Conservation (phyloP, 2,888 invertebrate genomes). For the Charanyca ferruginea region DNA sequence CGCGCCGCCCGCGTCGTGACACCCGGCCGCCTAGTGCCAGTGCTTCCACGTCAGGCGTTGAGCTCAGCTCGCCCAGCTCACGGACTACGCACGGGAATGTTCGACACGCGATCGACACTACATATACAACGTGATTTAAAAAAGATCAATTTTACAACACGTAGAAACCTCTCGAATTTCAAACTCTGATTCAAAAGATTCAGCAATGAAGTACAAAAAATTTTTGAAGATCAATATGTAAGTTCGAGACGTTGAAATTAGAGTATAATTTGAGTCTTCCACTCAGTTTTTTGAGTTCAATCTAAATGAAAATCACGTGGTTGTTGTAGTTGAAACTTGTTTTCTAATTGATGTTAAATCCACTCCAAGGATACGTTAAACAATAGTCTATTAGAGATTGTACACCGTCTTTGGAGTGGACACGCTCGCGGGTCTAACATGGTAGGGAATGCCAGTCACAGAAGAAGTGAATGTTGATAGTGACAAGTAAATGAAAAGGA, state of each 20-base stretch:
- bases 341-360: constrained; percentile 29
- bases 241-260: constrained; percentile 50
- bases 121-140: constrained; percentile 50
- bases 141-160: constrained; percentile 14
- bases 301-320: constrained; percentile 54
- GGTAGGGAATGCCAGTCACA: constrained; percentile 64
- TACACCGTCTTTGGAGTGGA: constrained; percentile 58
- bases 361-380: constrained; percentile 56
- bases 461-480: constrained; percentile 81
- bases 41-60: constrained; percentile 89
- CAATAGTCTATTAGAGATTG: constrained; percentile 47
- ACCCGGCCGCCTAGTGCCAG: constrained; percentile 89
- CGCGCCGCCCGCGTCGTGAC: constrained; percentile 80
- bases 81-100: constrained; percentile 18
- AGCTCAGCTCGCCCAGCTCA: constrained; percentile 38
- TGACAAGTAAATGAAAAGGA: constrained; percentile 63
- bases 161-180: constrained; percentile 33
- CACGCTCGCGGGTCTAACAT: constrained; percentile 65
- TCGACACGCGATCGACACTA: constrained; percentile 39
- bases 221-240: constrained; percentile 27
- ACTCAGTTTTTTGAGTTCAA: constrained; percentile 46
- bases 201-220: constrained; percentile 30
- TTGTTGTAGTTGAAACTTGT: constrained; percentile 36
- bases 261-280: constrained; percentile 58
- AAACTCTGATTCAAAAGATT: constrained; percentile 12